phyloP scores from a whole-genome alignment of 2,797 vertebrate genomes.

The Sebastes cheni region DNA sequence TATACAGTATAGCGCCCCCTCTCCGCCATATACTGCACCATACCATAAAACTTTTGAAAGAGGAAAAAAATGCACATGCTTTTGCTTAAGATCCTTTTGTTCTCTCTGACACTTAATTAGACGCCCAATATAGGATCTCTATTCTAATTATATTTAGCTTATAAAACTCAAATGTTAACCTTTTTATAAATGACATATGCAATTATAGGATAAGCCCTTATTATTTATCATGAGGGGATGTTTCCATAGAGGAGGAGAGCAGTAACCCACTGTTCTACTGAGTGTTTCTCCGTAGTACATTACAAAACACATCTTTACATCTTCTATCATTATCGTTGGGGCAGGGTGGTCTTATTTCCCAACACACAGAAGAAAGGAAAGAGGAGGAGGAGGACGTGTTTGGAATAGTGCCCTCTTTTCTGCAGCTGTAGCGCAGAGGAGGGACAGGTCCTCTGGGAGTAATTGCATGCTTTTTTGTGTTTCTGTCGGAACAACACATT shows the following conservation, averaged over 20 bases:
- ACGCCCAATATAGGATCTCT: neutral
- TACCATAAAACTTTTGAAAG: neutral
- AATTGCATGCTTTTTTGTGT: constrained; percentile 77
- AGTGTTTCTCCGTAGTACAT: constrained; percentile 14
- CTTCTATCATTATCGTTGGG: constrained; percentile 43
- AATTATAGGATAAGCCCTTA: constrained; percentile 25
- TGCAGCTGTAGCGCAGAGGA: constrained; percentile 76
- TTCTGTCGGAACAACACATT: constrained; percentile 72
- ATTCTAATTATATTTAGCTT: neutral
- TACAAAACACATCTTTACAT: constrained; percentile 31
- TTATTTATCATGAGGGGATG: constrained; percentile 34
- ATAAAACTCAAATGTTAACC: constrained; percentile 6
- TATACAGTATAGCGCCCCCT: neutral
- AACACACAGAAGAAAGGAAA: constrained; percentile 42
- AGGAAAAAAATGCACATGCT: neutral
- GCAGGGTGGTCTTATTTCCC: constrained; percentile 45
- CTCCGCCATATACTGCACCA: neutral
- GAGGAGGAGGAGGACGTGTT: constrained; percentile 47
- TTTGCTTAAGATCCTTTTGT: constrained; percentile 9
- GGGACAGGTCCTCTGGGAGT: constrained; percentile 65
- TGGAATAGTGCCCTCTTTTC: constrained; percentile 68
- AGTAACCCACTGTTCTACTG: constrained; percentile 9
- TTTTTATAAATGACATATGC: constrained; percentile 27
- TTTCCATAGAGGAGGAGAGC: constrained; percentile 20
- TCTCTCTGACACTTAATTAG: constrained; percentile 38